Conservation (phyloP, 1,140 invertebrate species). For the Scylla paramamosain region DNA sequence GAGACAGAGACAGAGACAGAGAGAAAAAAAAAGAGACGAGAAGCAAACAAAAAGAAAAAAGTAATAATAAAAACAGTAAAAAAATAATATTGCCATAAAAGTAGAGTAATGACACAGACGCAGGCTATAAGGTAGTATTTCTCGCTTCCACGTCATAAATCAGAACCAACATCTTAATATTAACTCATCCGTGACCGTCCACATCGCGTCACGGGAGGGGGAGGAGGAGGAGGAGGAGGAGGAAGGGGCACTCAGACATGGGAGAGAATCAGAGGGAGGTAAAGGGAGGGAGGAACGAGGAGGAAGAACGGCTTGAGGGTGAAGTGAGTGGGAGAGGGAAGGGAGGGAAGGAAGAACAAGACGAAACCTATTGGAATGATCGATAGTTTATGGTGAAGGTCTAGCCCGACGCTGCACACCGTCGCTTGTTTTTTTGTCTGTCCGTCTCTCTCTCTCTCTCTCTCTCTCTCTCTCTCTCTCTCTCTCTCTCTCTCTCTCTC, state of each 20-base stretch:
- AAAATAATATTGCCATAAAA: background rate
- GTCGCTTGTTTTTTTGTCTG: background rate
- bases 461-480: too few relatives aligned
- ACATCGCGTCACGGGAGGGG: background rate
- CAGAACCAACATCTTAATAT: background rate
- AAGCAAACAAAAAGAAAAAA: background rate
- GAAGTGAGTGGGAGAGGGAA: background rate
- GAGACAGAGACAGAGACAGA: too few relatives aligned
- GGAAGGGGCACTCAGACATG: too few relatives aligned
- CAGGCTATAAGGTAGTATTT: background rate
- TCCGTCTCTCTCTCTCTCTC: background rate
- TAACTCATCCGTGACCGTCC: conserved; percentile 12
- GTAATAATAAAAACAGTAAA: background rate
- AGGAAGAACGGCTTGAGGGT: background rate
- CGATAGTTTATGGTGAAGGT: conserved; percentile 10
- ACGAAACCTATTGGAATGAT: conserved; percentile 3
- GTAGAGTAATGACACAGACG: background rate
- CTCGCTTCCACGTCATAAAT: background rate
- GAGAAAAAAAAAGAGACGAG: too few relatives aligned
- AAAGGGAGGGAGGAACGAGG: background rate
- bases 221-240: conserved; percentile 35
- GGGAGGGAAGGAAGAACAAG: background rate
- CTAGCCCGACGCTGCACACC: background rate
- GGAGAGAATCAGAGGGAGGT: background rate
- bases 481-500: too few relatives aligned